Percentiles rank a stretch among this genome's conserved stretches.
These are phyloP conservation scores for Halictus rubicundus DNA, from an alignment of 1,140 invertebrate genomes.

Conservation along the genomic window DNA sequence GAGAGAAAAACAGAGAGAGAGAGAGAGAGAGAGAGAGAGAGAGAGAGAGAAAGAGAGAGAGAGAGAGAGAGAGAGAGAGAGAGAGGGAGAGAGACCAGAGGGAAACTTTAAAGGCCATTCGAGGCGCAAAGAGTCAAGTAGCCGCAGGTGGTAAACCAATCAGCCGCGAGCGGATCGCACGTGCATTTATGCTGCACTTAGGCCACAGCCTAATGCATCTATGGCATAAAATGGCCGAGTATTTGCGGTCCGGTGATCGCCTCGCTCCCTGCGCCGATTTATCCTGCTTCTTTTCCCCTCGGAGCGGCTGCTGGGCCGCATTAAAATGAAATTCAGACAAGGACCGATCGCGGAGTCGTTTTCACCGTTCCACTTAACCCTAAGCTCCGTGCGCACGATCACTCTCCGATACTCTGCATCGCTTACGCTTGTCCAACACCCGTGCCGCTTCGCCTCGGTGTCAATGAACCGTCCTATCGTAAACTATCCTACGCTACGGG, in stretches of 20 bases:
- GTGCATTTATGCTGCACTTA: slow-evolving; percentile 44
- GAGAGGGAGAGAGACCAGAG: no score
- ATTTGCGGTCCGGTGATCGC: slow-evolving; percentile 3
- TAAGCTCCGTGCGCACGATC: no score
- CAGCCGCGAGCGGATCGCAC: slow-evolving; percentile 34
- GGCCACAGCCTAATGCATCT: slow-evolving; percentile 24
- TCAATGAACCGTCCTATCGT: no score
- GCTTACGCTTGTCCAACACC: no score
- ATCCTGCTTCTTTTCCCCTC: background rate
- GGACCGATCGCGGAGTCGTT: background rate
- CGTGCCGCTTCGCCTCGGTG: background rate
- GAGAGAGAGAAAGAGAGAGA: background rate
- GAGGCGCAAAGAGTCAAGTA: slow-evolving; percentile 35
- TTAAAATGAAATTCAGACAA: slow-evolving; percentile 10
- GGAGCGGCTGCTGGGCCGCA: background rate
- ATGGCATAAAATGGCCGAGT: background rate
- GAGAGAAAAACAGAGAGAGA: no score
- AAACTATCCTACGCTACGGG: no score
- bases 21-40: background rate
- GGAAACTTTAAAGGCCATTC: slow-evolving; percentile 27
- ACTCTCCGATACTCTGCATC: no score
- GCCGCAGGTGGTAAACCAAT: slow-evolving; percentile 55
- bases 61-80: background rate
- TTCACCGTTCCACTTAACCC: slow-evolving; percentile 3
- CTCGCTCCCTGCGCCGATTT: background rate